Percentiles rank a stretch among this genome's conserved stretches.
These are phyloP conservation scores for Muscicapa adusta DNA, from an alignment of 2,113 vertebrate species.

Conservation along the genomic window DNA sequence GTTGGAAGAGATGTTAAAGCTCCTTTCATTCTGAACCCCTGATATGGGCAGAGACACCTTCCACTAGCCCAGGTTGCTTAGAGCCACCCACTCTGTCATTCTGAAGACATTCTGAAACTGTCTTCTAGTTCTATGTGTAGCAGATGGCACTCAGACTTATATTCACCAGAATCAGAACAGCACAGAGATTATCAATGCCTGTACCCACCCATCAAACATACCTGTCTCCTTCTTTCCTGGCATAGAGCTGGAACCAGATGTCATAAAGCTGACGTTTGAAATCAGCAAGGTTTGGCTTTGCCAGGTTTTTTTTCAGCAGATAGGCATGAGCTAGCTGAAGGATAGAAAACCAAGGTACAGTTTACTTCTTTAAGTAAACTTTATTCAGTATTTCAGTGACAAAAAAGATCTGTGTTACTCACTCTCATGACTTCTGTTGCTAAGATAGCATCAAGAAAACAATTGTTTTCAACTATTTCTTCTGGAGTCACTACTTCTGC, in stretches of 20 bases:
- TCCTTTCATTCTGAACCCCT: not conserved
- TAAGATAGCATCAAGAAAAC: slow-evolving; percentile 79
- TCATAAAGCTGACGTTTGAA: slow-evolving; percentile 84
- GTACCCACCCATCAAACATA: slow-evolving; percentile 47
- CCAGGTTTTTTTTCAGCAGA: slow-evolving; percentile 72
- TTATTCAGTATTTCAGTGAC: not conserved
- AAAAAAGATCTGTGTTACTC: not conserved
- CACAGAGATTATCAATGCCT: not conserved
- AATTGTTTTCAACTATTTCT: slow-evolving; percentile 73
- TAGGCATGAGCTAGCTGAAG: slow-evolving; percentile 78
- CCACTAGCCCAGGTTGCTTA: too few relatives aligned
- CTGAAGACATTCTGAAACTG: not conserved
- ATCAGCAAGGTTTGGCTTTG: slow-evolving; percentile 52
- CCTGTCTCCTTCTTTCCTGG: slow-evolving; percentile 74
- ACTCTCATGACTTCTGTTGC: slow-evolving; percentile 83
- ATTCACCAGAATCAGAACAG: not conserved
- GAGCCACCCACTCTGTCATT: not conserved
- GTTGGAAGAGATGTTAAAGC: not conserved
- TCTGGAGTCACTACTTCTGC: slow-evolving; percentile 75
- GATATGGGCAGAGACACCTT: not conserved
- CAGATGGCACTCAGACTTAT: not conserved
- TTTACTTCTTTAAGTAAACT: not conserved
- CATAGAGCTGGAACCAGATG: slow-evolving; percentile 87
- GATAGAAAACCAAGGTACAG: not conserved
- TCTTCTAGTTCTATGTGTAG: not conserved